Evolutionary conservation across 1,140 invertebrate genomes (phyloP).

Genomic region (Drosophila navojoa): DNA sequence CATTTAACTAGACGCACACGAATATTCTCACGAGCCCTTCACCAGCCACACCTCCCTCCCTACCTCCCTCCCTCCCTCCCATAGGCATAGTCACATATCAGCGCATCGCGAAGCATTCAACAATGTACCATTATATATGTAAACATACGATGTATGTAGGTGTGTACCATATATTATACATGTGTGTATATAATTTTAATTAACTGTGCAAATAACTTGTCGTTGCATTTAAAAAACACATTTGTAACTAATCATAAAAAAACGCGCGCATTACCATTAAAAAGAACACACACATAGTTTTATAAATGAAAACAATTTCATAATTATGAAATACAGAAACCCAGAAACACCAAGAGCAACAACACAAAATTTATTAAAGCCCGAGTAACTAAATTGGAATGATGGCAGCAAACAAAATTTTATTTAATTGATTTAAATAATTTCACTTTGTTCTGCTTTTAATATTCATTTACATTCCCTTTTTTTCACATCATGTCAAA

Average conservation of each 20-base stretch:
- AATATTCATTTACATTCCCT: conserved; percentile 22
- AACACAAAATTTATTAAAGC: conserved; percentile 25
- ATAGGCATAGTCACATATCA: conserved; percentile 54
- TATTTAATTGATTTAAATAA: conserved; percentile 82
- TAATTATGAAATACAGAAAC: conserved; percentile 32
- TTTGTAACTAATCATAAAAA: conserved; percentile 74
- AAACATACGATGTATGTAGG: conserved; percentile 11
- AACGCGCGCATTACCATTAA: conserved; percentile 44
- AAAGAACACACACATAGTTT: conserved; percentile 1
- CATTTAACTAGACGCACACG: conserved; percentile 31
- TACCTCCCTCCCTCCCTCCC: too few species aligned
- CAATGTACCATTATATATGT: conserved; percentile 44
- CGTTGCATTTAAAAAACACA: conserved; percentile 69
- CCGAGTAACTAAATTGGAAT: conserved; percentile 18
- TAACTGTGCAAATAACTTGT: conserved; percentile 78
- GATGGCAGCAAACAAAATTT: conserved; percentile 59
- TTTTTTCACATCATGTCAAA: not conserved
- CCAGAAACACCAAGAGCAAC: conserved; percentile 11
- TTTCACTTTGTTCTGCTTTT: conserved; percentile 76
- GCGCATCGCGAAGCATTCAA: conserved; percentile 35
- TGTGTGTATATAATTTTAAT: conserved; percentile 65
- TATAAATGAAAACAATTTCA: conserved; percentile 33
- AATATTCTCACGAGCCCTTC: conserved; percentile 11
- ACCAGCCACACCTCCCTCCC: conserved; percentile 1
- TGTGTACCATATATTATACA: conserved; percentile 44